phyloP scores from a whole-genome alignment of 92 coral and sea anemone species.

The Paragorgia papillata region DNA sequence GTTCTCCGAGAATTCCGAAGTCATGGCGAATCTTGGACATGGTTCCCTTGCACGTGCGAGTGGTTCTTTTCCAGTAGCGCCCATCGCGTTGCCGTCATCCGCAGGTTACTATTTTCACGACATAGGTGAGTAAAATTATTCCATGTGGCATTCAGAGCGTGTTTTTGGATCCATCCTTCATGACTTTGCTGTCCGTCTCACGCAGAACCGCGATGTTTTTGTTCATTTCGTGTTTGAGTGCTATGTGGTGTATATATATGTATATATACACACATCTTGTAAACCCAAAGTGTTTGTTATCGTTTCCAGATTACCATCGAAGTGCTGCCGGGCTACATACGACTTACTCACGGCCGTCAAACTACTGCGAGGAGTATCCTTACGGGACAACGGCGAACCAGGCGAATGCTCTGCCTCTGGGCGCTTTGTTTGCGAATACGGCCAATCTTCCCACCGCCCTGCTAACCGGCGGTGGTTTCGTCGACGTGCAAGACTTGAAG shows the following conservation, averaged over 20 bases:
- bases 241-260: no score
- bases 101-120: conserved; percentile 25
- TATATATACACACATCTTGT: no score
- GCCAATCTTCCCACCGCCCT: conserved; percentile 1
- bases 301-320: conserved; percentile 32
- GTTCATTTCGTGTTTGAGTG: no score
- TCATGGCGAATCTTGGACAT: conserved; percentile 29
- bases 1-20: not conserved
- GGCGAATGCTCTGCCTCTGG: conserved; percentile 23
- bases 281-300: not conserved
- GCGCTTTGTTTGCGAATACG: conserved; percentile 12
- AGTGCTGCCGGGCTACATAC: conserved; percentile 21
- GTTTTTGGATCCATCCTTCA: not conserved
- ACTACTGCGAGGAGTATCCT: conserved; percentile 41
- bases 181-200: no score
- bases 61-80: conserved; percentile 30
- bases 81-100: conserved; percentile 24
- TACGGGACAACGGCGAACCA: conserved; percentile 22
- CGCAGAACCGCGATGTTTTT: no score
- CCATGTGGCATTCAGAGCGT: not conserved
- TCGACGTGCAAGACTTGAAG: conserved; percentile 34
- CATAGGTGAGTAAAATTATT: conserved; percentile 8
- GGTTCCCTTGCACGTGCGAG: conserved; percentile 25
- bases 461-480: conserved; percentile 15
- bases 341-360: conserved; percentile 14